Conservation (phyloP, 2,113 vertebrate genomes). For the Damaliscus lunatus region DNA sequence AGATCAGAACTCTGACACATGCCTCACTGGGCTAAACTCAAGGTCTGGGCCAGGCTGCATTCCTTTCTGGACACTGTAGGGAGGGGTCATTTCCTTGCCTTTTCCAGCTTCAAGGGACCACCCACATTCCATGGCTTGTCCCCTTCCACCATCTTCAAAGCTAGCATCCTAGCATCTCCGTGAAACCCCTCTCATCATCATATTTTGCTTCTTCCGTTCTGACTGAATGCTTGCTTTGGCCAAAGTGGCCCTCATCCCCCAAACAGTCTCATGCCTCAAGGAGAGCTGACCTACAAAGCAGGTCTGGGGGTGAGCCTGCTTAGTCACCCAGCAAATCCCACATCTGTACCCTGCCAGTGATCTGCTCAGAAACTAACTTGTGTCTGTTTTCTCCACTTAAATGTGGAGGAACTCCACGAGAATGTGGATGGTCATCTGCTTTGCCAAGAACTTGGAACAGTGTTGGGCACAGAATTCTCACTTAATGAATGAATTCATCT, state of each 20-base stretch:
- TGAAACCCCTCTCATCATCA: background rate
- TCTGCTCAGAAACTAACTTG: background rate
- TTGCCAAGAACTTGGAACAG: background rate
- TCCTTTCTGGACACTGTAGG: background rate
- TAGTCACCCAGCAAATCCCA: background rate
- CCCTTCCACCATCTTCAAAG: background rate
- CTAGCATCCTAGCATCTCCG: background rate
- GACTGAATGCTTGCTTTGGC: background rate
- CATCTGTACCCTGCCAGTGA: background rate
- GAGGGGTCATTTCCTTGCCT: background rate
- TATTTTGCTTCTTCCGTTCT: background rate
- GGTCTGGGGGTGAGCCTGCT: background rate
- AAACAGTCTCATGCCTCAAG: background rate
- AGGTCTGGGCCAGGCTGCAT: background rate
- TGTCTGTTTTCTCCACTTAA: background rate
- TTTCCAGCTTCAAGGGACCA: background rate
- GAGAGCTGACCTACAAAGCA: background rate
- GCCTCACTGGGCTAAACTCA: background rate
- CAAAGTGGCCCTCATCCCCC: background rate
- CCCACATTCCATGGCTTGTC: background rate
- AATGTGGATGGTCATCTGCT: background rate
- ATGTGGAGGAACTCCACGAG: background rate
- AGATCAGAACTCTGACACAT: background rate
- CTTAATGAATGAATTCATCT: background rate
- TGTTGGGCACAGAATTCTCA: background rate